Percentiles rank a stretch among this genome's conserved stretches.
Evolutionary conservation across 2,113 vertebrate genomes (phyloP).

Genomic region (Aptenodytes patagonicus): DNA sequence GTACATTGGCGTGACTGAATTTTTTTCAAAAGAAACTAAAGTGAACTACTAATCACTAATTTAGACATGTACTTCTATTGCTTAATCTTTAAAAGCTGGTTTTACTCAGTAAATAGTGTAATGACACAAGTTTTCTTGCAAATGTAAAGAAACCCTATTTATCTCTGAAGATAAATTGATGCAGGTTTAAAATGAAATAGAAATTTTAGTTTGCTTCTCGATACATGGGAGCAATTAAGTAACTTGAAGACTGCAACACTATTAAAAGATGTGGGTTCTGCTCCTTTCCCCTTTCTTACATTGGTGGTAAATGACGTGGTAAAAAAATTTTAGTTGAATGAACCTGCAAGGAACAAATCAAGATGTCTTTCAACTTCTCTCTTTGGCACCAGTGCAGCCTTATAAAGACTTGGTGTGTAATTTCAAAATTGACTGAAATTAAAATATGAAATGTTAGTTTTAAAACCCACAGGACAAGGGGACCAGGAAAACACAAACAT

Average conservation of each 20-base stretch:
- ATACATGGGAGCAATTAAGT: neutral
- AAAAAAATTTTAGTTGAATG: neutral
- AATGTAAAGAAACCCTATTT: neutral
- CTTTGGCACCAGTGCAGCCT: neutral
- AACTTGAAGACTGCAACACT: neutral
- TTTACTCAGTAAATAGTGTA: neutral
- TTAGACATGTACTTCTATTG: neutral
- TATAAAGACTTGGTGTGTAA: neutral
- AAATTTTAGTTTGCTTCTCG: neutral
- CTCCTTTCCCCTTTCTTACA: neutral
- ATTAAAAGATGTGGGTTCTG: neutral
- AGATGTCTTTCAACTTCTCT: neutral
- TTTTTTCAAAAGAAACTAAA: neutral
- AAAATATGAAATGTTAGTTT: neutral
- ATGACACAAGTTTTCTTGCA: neutral
- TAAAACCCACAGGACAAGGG: neutral
- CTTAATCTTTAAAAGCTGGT: neutral
- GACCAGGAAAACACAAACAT: neutral
- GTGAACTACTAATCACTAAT: neutral
- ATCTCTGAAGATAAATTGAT: neutral
- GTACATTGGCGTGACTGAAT: neutral
- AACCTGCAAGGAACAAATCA: neutral
- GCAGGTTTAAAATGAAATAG: neutral
- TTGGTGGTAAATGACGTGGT: neutral
- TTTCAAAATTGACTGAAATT: neutral